A percentile compares a stretch with the other conserved stretches of the same genome.
Conservation (phyloP, 2,113 vertebrate species). For the Planiliza haematocheilus region DNA sequence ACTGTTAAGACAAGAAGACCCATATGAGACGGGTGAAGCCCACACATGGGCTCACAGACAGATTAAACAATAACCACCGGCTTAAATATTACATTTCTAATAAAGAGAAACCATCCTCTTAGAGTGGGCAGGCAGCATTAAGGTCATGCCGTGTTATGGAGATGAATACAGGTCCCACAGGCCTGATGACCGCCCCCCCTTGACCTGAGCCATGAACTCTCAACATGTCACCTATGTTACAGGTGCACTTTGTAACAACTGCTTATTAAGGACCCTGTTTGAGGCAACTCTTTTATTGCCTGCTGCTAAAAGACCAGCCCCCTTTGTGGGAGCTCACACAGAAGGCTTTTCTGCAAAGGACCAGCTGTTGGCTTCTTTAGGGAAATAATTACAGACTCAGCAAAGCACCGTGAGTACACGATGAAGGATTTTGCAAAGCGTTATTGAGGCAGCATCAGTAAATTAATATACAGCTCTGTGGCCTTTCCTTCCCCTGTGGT, state of each 20-base stretch:
- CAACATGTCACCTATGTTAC: slow-evolving; percentile 21
- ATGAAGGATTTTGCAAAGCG: slow-evolving; percentile 64
- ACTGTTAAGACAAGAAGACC: neutral
- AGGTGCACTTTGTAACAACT: slow-evolving; percentile 61
- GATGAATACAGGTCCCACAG: neutral
- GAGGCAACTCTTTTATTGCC: slow-evolving; percentile 59
- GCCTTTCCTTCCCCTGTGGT: neutral
- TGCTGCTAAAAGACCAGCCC: slow-evolving; percentile 54
- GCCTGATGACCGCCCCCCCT: neutral
- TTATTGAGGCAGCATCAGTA: slow-evolving; percentile 64
- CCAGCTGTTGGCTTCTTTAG: slow-evolving; percentile 63
- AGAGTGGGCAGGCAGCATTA: neutral
- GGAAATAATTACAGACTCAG: slow-evolving; percentile 73
- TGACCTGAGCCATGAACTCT: slow-evolving; percentile 33
- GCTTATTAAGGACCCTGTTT: slow-evolving; percentile 46
- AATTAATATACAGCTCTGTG: slow-evolving; percentile 41
- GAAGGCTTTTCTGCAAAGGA: slow-evolving; percentile 50
- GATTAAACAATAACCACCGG: neutral
- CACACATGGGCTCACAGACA: neutral
- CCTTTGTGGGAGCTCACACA: slow-evolving; percentile 45
- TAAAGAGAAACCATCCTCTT: neutral
- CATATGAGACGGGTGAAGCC: neutral
- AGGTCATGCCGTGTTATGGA: neutral
- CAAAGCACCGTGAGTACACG: slow-evolving; percentile 50
- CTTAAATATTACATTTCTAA: neutral